Evolutionary conservation across 1,140 invertebrate species (phyloP).

Genomic region (Homalodisca vitripennis): DNA sequence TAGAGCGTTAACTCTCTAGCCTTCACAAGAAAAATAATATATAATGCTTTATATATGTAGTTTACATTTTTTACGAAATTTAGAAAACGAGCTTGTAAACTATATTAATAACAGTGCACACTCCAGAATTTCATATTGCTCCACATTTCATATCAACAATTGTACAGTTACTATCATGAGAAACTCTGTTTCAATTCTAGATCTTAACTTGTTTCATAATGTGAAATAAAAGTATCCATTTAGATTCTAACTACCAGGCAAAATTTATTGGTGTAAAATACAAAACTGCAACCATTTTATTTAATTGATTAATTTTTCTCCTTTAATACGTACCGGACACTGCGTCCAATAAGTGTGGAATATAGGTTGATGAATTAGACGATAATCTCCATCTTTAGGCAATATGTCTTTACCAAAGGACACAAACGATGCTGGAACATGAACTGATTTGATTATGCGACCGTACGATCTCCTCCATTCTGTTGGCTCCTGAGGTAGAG

Average conservation of each 20-base stretch:
- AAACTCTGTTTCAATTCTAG: background rate
- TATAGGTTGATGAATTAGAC: constrained; percentile 81
- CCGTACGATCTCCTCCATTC: constrained; percentile 89
- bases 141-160: no score
- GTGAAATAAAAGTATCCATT: background rate
- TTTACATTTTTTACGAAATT: no score
- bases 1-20: no score
- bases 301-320: background rate
- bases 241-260: background rate
- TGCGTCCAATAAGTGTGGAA: constrained; percentile 96
- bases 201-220: background rate
- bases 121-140: no score
- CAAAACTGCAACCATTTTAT: no score
- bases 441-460: constrained; percentile 76
- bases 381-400: constrained; percentile 67
- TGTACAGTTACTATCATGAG: background rate
- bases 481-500: constrained; percentile 78
- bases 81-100: no score
- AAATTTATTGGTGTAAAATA: no score
- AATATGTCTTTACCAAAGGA: constrained; percentile 72
- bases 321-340: constrained; percentile 68
- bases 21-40: no score
- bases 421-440: constrained; percentile 80
- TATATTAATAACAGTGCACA: no score
- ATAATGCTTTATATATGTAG: no score